phyloP scores from a whole-genome alignment of 2,113 vertebrate species.

The Vicugna pacos region DNA sequence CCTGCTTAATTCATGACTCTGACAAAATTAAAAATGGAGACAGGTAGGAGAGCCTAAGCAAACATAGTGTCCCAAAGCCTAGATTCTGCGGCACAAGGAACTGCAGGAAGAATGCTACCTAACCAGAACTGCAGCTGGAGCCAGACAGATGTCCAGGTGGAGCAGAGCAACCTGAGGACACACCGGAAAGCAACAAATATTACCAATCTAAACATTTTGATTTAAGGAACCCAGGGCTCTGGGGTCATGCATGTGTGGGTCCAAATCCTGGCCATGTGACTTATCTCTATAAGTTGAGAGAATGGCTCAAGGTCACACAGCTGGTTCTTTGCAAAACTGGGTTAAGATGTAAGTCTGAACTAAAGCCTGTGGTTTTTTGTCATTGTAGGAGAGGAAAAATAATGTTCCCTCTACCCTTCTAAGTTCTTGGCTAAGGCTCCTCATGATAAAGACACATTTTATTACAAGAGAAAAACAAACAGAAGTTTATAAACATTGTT shows the following conservation, averaged over 20 bases:
- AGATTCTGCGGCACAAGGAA: neutral
- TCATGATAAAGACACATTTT: neutral
- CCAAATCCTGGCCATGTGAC: neutral
- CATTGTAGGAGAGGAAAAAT: neutral
- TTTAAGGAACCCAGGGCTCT: neutral
- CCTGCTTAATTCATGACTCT: constrained; percentile 63
- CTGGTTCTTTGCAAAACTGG: neutral
- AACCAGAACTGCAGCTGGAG: neutral
- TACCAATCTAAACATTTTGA: neutral
- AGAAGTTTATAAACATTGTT: neutral
- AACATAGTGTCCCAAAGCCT: neutral
- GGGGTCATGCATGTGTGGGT: neutral
- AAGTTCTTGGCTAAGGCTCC: neutral
- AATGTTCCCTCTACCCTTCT: neutral
- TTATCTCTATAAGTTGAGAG: neutral
- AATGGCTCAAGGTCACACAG: neutral
- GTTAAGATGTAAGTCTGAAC: neutral
- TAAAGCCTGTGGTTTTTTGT: neutral
- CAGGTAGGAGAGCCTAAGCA: neutral
- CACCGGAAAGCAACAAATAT: neutral
- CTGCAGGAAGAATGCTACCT: accelerated
- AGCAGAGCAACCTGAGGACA: neutral
- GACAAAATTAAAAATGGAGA: constrained; percentile 69
- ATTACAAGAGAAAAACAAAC: neutral
- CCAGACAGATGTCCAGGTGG: neutral